Evolutionary conservation across 2,113 vertebrate species (phyloP), one percentile per base, ranked within the genome.

Genomic region (Anthoscopus minutus): DNA sequence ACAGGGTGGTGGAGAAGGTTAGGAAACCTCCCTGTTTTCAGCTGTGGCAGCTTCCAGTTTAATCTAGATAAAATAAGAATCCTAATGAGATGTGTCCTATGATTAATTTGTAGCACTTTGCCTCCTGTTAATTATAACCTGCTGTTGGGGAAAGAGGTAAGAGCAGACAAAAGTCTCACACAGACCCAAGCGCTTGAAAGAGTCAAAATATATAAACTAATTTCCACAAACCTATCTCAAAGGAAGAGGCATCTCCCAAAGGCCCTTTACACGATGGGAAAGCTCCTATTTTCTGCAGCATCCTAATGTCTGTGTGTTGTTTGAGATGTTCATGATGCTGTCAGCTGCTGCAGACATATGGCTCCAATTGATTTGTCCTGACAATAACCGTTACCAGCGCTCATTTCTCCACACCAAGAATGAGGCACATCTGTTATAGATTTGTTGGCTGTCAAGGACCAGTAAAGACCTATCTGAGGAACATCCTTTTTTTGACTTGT

Each of bases 351-450:
- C 72, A 93, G 96, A 95, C 83, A 81, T 93, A 86, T 95, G 42
- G 69, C 93, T 95, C 86, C 97, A 97, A 97, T 97, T 97, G 97
- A 96, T 97, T 96, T 77, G 86, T 88, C 95, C 96, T 96, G 96
- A 88, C 93, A 91, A 86, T 89, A 90, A 95, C 92, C 83, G 89
- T 96, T 94, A 96, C 96, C 95, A 97, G 97, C 97, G 76, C 92
- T 95, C 97, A 95, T 95, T 93, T 96, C 97, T 97, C 92, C 92
- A 86, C 94, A 73, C 95, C 97, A 96, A 91, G 97, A 97, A 96
- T 93, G 96, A 97, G 97, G 92, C 97, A 97, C 98, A 98, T 98
- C 98, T 98, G 98, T 97, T 98, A 97, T 86, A 95, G 96, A 97
- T 95, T 96, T 96, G 58, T 53, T 98, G 98, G 98, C 98, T 97